A percentile compares a stretch with the other conserved stretches of the same genome.
These are phyloP conservation scores for Limnephilus marmoratus DNA, from an alignment of 2,888 invertebrate species.

Conservation along the genomic window DNA sequence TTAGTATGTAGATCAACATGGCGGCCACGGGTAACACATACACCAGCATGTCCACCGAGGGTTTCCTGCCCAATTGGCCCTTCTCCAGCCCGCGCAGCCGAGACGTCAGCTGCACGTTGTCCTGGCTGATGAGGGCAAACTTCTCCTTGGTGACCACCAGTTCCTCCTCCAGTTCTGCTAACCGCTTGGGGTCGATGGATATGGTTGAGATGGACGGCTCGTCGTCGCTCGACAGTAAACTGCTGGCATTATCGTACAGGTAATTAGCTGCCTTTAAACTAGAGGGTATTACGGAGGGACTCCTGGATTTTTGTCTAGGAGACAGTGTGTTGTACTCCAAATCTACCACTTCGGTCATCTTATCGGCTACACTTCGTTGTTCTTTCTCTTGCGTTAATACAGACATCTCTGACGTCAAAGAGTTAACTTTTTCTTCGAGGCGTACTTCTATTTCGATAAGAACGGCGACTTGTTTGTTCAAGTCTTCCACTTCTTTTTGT, in stretches of 20 bases:
- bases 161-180: slow-evolving; percentile 84
- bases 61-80: slow-evolving; percentile 77
- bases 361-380: slow-evolving; percentile 39
- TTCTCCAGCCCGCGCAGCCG: slow-evolving; percentile 80
- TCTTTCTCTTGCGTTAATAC: slow-evolving; percentile 19
- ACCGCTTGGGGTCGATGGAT: slow-evolving; percentile 71
- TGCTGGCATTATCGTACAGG: slow-evolving; percentile 54
- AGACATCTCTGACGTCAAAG: background rate
- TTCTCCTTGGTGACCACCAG: slow-evolving; percentile 84
- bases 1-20: slow-evolving; percentile 79
- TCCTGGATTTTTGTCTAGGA: slow-evolving; percentile 28
- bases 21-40: slow-evolving; percentile 79
- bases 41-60: slow-evolving; percentile 79
- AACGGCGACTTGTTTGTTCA: slow-evolving; percentile 52
- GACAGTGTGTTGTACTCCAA: slow-evolving; percentile 69
- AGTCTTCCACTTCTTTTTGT: slow-evolving; percentile 55
- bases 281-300: slow-evolving; percentile 60
- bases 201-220: slow-evolving; percentile 65
- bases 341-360: slow-evolving; percentile 67
- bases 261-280: slow-evolving; percentile 60
- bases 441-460: slow-evolving; percentile 57
- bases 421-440: slow-evolving; percentile 61
- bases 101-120: slow-evolving; percentile 79
- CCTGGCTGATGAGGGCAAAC: slow-evolving; percentile 81
- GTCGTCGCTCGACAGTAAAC: slow-evolving; percentile 58